Evolutionary conservation across 1,140 invertebrate species (phyloP), one percentile per base, ranked within the genome.

Genomic region (Drosophila ambigua): DNA sequence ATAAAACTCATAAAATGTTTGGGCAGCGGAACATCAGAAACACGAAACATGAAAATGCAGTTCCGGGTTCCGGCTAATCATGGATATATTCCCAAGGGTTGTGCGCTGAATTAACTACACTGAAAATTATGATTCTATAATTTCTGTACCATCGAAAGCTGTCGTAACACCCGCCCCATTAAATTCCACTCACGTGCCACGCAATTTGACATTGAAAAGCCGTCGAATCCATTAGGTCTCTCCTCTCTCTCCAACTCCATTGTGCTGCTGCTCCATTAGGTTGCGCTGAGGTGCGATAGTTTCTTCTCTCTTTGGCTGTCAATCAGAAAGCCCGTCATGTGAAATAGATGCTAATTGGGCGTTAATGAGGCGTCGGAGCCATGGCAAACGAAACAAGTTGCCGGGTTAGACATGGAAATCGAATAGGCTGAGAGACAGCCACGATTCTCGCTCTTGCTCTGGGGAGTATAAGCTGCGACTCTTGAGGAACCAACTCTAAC

Each of bases 261-360:
- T 45, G 15, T 39, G 24, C 44, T 3, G 23, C 28, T 57, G 54
- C 20, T 62, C 66, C 66, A 69, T 62, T 54, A 48, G 57, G 2
- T 28, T 15, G 24, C 15, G 13, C 48, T 24, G 41, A 74, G 41
- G 71, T 58, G 53, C 49, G 20, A 53, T 20, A 52, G 57, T 51
- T 50, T 75, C 2, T 54, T 64, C 26, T 41, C 39, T 49, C 23
- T 48, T 67, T 53, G 48, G 46, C 54, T 50, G 73, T 77, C 68
- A 73, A 74, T 77, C 79, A 77, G 60, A 69, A 58, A 49, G 20
- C 67, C 50, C 50, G 57, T 74, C 81, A 87, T 75, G 62, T 87
- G 79, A 67, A 79, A 77, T 71, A 53, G 72, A 71, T 65, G 83
- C 72, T 88, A 88, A 88, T 88, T 83, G 77, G 60, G 66, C 75